Conservation (phyloP, 2,113 vertebrate genomes). For the Cheirogaleus medius region DNA sequence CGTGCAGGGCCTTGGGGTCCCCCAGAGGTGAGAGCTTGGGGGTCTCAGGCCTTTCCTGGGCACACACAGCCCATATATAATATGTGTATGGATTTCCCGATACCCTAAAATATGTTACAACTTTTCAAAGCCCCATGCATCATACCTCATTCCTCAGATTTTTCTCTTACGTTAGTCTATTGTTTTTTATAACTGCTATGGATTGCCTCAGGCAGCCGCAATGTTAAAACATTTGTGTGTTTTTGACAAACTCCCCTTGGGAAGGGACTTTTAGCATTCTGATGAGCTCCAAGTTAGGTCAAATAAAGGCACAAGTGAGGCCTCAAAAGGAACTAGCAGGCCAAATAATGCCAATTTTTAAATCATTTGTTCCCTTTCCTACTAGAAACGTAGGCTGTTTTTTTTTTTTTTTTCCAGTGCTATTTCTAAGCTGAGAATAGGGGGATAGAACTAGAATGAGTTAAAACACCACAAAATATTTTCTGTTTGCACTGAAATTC, state of each 20-base stretch:
- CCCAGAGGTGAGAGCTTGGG: background rate
- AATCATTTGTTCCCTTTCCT: background rate
- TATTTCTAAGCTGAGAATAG: too few species aligned
- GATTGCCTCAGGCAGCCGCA: background rate
- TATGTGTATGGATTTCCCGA: too few species aligned
- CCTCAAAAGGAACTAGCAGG: background rate
- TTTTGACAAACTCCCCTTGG: background rate
- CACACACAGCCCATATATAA: accelerated
- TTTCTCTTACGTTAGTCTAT: background rate
- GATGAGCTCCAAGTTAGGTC: background rate
- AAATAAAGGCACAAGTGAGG: background rate
- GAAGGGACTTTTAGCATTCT: background rate
- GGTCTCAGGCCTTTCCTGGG: too few species aligned
- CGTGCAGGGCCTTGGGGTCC: background rate
- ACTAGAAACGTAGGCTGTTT: background rate
- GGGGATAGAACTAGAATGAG: background rate
- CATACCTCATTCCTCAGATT: background rate
- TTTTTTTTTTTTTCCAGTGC: too few species aligned
- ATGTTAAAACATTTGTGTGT: background rate
- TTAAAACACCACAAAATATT: background rate
- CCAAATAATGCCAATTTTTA: background rate
- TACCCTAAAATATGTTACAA: background rate
- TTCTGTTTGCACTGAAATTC: background rate
- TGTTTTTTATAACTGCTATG: background rate
- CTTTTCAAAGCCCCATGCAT: background rate